phyloP scores from a whole-genome alignment of 1,140 invertebrate species.

The Drosophila nigromelanica region DNA sequence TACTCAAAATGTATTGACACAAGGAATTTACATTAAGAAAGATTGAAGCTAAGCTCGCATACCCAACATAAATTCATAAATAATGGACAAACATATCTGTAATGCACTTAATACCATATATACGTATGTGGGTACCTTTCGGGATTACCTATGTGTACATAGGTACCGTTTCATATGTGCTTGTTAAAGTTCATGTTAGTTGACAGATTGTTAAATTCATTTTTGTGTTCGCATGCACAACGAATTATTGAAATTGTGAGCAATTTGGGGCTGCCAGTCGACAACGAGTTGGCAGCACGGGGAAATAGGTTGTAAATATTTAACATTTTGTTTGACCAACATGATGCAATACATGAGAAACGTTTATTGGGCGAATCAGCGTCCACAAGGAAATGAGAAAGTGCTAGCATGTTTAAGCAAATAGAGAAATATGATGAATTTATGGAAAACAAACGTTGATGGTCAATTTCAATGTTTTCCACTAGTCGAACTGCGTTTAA shows the following conservation, averaged over 20 bases:
- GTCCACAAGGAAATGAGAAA: not conserved
- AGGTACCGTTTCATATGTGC: not conserved
- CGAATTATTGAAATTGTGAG: too few species aligned
- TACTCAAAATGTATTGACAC: conserved; percentile 14
- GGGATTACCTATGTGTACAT: not conserved
- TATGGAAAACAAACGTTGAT: not conserved
- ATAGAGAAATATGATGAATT: not conserved
- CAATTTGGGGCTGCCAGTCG: too few species aligned
- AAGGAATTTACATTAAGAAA: conserved; percentile 11
- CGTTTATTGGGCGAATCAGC: not conserved
- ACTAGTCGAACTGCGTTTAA: not conserved
- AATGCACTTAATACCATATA: conserved; percentile 30
- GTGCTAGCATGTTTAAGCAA: too few species aligned
- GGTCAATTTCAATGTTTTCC: not conserved
- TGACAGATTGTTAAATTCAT: not conserved
- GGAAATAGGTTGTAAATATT: not conserved
- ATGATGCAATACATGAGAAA: not conserved
- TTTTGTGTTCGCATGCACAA: too few species aligned
- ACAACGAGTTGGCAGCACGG: not conserved
- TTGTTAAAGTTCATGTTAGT: not conserved
- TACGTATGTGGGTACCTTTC: conserved; percentile 12
- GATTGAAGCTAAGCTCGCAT: not conserved
- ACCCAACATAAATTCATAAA: conserved; percentile 7
- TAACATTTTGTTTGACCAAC: not conserved
- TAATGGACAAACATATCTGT: conserved; percentile 47